Percentiles rank a stretch among this genome's conserved stretches.
Evolutionary conservation across 2,888 invertebrate species (phyloP).

Genomic region (Eudemis profundana): DNA sequence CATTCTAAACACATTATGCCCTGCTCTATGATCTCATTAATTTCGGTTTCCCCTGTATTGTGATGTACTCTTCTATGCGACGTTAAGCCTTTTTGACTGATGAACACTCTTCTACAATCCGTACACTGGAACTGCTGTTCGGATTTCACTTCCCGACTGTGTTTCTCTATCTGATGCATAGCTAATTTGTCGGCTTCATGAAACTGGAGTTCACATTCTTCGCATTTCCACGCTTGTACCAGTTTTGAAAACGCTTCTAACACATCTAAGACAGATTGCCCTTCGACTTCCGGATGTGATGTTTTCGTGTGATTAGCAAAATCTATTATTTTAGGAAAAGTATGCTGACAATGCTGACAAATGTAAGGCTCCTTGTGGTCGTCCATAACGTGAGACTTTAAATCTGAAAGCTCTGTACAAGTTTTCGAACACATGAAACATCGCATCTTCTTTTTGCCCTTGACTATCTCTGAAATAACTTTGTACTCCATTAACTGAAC

Average conservation of each 20-base stretch:
- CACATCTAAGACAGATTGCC: conserved; percentile 73
- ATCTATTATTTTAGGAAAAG: conserved; percentile 72
- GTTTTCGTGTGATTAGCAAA: conserved; percentile 75
- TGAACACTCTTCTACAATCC: conserved; percentile 75
- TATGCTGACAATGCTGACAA: conserved; percentile 70
- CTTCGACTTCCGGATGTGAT: conserved; percentile 72
- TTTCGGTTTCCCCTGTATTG: conserved; percentile 61
- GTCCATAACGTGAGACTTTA: conserved; percentile 76
- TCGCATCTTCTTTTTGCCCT: conserved; percentile 72
- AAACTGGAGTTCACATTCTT: conserved; percentile 76
- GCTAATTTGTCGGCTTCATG: conserved; percentile 77
- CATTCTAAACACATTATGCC: conserved; percentile 78
- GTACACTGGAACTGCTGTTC: conserved; percentile 73
- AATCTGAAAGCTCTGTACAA: conserved; percentile 67
- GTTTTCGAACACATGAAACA: conserved; percentile 75
- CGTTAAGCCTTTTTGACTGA: conserved; percentile 73
- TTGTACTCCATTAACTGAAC: conserved; percentile 80
- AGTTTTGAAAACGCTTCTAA: conserved; percentile 75
- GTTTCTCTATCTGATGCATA: conserved; percentile 72
- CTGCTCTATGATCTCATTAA: conserved; percentile 59
- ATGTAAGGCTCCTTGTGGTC: conserved; percentile 74
- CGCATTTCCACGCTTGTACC: conserved; percentile 80
- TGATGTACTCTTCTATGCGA: conserved; percentile 76
- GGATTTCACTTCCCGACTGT: conserved; percentile 68
- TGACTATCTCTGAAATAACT: conserved; percentile 75